Base-by-base conservation (phyloP, 2,113 vertebrate species). In the Morone chrysops region DNA sequence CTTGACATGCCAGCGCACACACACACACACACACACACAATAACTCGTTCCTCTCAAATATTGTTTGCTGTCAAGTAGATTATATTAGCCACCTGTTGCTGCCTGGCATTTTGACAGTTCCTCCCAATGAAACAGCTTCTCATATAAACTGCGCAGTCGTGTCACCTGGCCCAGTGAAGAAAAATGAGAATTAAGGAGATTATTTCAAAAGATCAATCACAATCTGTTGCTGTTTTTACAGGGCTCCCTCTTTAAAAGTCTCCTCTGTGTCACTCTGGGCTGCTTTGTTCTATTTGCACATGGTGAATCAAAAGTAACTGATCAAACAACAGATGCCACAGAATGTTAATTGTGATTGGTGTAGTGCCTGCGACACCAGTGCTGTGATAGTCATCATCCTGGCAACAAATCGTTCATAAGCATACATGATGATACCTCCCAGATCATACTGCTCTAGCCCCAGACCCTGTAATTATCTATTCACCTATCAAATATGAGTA, bases 51-150 rank as follows among this genome's bases (percentile, higher is more conserved):
- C 6, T 5, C 75, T 66, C 77, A 67, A 43, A 78, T 74, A 56
- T 36, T 38, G 59, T 70, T 25, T 70, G 61, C 56, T 18, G 56
- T 69, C 2, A 63, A 75, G 54, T 75, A 53, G 86, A 90, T 91
- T 86, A 88, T 85, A 93, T 92, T 92, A 89, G 90, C 90, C 92
- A 93, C 90, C 93, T 95, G 92, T 91, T 90, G 90, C 69, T 36
- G 61, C 73, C 70, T 91, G 90, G 83, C 87, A 79, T 86, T 85
- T 75, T 92, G 90, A 91, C 87, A 92, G 87, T 2, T 53, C 22
- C 71, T 81, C 65, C 72, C 78, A 48, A 75, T 82, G 77, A 89
- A 89, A 84, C 69, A 61, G 72, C 74, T 71, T 83, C 68, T 85
- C 67, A 36, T 79, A 57, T 36, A 75, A 84, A 80, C 20, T 5